phyloP scores from a whole-genome alignment of 2,888 invertebrate species.

The Himalopsyche anomala region DNA sequence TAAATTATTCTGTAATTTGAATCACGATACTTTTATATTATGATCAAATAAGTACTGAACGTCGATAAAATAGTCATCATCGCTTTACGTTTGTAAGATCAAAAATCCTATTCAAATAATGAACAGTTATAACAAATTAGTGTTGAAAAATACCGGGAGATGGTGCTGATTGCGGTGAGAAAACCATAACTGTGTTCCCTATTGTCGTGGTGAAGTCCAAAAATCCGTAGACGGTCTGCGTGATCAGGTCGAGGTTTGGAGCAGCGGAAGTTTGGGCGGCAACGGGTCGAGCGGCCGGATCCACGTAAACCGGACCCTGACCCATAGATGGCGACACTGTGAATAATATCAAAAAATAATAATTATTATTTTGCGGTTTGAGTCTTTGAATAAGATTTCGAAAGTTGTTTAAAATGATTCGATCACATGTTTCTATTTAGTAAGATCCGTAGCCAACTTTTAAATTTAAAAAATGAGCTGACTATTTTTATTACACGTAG shows the following conservation, averaged over 20 bases:
- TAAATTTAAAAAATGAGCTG: no score
- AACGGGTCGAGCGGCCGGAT: slow-evolving; percentile 64
- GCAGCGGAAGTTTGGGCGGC: slow-evolving; percentile 42
- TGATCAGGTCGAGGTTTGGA: slow-evolving; percentile 75
- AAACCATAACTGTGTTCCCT: slow-evolving; percentile 95
- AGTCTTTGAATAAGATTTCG: not conserved
- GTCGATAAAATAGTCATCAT: no score
- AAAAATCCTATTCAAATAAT: not conserved
- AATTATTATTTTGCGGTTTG: slow-evolving; percentile 6
- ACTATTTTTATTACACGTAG: no score
- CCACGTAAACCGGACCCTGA: slow-evolving; percentile 69
- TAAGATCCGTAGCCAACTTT: no score
- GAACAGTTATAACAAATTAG: not conserved
- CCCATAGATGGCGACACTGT: slow-evolving; percentile 63
- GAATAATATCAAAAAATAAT: slow-evolving; percentile 48
- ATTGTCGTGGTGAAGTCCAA: slow-evolving; percentile 95
- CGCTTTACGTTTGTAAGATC: no score
- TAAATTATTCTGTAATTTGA: no score
- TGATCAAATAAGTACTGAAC: no score
- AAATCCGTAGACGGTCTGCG: slow-evolving; percentile 96
- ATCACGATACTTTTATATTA: no score
- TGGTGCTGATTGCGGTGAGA: slow-evolving; percentile 91
- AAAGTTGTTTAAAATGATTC: no score
- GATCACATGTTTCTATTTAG: no score
- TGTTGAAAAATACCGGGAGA: slow-evolving; percentile 76